Evolutionary conservation across 1,140 invertebrate genomes (phyloP), one percentile per base, ranked within the genome.

Genomic region (Nomia melanderi): DNA sequence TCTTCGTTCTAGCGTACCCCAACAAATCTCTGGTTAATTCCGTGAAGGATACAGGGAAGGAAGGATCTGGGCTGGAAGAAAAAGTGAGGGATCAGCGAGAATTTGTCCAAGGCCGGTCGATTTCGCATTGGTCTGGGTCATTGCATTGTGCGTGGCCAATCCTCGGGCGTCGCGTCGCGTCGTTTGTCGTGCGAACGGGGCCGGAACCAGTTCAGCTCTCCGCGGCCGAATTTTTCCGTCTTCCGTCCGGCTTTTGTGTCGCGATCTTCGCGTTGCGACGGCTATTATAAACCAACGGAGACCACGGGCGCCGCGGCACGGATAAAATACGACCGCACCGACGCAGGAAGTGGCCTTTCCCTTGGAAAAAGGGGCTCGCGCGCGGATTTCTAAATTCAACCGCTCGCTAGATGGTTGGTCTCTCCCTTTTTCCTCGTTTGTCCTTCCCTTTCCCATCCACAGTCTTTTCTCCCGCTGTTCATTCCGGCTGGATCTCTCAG

Each of bases 311-410:
- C 81, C 67, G 62, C 62, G 20, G 57, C 69, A 64, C 81, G 84
- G 79, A 80, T 86, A 86, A 85, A 86, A 86, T 86, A 86, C 84
- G 78, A 77, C 50, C 65, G 71, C 56, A 50, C 44, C 63, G 65
- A 57, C 78, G 39, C 50, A 86, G 84, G 78, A 86, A 83, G 70
- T 76, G 63, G 77, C 62, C 74, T 74, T 71, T 80, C 77, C 73
- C 80, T 80, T 41, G 56, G 74, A 79, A 85, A 85, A 85, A 50
- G 79, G 83, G 79, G 31, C 66, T 66, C 56, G 74, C 59, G 60
- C 69, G 73, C 23, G 76, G 79, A 79, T 85, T 82, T 85, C 83
- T 65, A 67, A 79, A 85, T 84, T 85, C 76, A 76, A 72, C 75
- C 63, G 25, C 12, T 23, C 56, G 41, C 41, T 31, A 36, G 39